These are phyloP conservation scores for Tenthredo distinguenda DNA, from an alignment of 2,888 invertebrate genomes.

Conservation along the genomic window DNA sequence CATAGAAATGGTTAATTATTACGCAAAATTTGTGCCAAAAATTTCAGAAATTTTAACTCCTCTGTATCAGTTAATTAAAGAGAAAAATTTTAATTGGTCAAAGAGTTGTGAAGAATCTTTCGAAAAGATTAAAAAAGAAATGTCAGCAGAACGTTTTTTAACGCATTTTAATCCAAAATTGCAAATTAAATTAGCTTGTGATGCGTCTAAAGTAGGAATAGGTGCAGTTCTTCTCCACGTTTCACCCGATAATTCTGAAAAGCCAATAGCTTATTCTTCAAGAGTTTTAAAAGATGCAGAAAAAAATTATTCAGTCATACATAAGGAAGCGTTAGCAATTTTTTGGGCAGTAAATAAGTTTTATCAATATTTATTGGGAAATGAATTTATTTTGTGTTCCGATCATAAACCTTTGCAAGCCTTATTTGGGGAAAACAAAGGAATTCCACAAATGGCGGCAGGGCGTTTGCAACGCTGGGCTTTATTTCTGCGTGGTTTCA, in stretches of 20 bases:
- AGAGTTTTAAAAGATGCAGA: slow-evolving; percentile 66
- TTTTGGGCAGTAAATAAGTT: slow-evolving; percentile 69
- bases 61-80: slow-evolving; percentile 64
- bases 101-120: slow-evolving; percentile 66
- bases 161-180: slow-evolving; percentile 60
- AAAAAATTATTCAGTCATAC: slow-evolving; percentile 69
- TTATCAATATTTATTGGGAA: slow-evolving; percentile 71
- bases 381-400: slow-evolving; percentile 65
- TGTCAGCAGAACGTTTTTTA: slow-evolving; percentile 57
- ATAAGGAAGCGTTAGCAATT: slow-evolving; percentile 70
- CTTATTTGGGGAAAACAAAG: slow-evolving; percentile 63
- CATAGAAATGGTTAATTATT: slow-evolving; percentile 72
- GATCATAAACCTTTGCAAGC: slow-evolving; percentile 71
- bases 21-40: slow-evolving; percentile 70
- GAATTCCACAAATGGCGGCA: slow-evolving; percentile 63
- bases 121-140: slow-evolving; percentile 63
- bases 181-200: slow-evolving; percentile 60
- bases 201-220: slow-evolving; percentile 63
- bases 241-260: slow-evolving; percentile 63
- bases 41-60: slow-evolving; percentile 65
- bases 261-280: slow-evolving; percentile 67
- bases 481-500: slow-evolving; percentile 66
- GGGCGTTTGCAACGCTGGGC: slow-evolving; percentile 65
- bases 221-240: slow-evolving; percentile 66
- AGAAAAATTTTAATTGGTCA: slow-evolving; percentile 65